A percentile compares a stretch with the other conserved stretches of the same genome.
Evolutionary conservation across 2,888 invertebrate species (phyloP).

Genomic region (Anoplius nigerrimus): DNA sequence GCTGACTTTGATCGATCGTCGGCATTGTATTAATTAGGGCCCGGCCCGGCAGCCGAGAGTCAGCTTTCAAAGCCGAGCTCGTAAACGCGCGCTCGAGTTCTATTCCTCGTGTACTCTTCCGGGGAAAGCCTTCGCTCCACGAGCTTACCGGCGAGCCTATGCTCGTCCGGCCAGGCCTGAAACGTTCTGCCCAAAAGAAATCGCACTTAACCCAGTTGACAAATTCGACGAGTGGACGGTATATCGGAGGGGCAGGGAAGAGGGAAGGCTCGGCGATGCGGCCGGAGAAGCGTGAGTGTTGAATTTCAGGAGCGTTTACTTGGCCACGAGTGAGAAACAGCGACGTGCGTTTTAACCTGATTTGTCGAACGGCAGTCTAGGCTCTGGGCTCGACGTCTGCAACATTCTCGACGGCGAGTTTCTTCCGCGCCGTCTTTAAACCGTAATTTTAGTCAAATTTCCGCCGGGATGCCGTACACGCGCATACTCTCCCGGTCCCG

Average conservation of each 20-base stretch:
- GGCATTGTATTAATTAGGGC: slow-evolving; percentile 43
- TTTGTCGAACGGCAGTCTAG: too few relatives aligned
- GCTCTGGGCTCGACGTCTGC: too few relatives aligned
- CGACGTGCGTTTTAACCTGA: too few relatives aligned
- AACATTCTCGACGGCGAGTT: too few relatives aligned
- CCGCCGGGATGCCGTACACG: too few relatives aligned
- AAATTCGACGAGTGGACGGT: slow-evolving; percentile 29
- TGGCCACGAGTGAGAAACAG: too few relatives aligned
- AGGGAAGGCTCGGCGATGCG: neutral
- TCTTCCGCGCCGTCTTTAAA: too few relatives aligned
- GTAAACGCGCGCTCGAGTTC: slow-evolving; percentile 2
- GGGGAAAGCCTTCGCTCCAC: slow-evolving; percentile 27
- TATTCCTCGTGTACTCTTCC: slow-evolving; percentile 5
- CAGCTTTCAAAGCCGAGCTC: slow-evolving; percentile 23
- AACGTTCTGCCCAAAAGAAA: slow-evolving; percentile 41
- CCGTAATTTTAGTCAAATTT: too few relatives aligned
- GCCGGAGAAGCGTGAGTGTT: slow-evolving; percentile 1
- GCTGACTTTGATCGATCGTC: slow-evolving; percentile 34
- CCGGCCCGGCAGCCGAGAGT: slow-evolving; percentile 9
- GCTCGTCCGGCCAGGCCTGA: slow-evolving; percentile 3
- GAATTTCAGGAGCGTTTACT: neutral
- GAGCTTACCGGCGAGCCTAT: neutral
- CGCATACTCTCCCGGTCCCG: too few relatives aligned
- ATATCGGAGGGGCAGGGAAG: neutral
- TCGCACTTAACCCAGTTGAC: slow-evolving; percentile 45